phyloP scores from a whole-genome alignment of 2,113 vertebrate species.

The Hippotragus niger region DNA sequence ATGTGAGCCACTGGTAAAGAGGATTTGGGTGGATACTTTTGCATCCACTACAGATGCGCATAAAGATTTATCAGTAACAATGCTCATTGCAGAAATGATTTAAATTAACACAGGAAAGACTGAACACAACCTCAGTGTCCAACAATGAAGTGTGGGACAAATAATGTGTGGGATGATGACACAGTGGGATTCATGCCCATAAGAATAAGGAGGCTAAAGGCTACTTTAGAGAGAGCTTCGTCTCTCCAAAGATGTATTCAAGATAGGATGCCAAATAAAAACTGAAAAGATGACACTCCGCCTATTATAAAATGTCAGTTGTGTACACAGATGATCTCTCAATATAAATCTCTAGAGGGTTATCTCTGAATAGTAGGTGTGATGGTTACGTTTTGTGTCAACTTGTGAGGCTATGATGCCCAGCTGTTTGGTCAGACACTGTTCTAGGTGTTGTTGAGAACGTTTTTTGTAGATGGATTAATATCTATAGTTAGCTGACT shows the following conservation, averaged over 20 bases:
- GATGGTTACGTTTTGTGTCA: background rate
- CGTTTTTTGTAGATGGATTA: background rate
- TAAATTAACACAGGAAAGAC: background rate
- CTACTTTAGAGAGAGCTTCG: background rate
- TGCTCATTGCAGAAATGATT: background rate
- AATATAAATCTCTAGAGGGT: background rate
- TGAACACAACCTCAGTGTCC: background rate
- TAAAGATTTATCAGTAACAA: background rate
- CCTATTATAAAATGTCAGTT: background rate
- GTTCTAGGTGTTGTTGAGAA: background rate
- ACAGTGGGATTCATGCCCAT: background rate
- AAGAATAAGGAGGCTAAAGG: background rate
- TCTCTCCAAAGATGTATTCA: background rate
- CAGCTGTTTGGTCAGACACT: background rate
- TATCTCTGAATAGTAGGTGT: background rate
- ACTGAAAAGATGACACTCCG: background rate
- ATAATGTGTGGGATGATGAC: accelerated
- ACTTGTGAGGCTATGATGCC: background rate
- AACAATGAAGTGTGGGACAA: background rate
- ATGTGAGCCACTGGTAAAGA: background rate
- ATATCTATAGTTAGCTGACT: background rate
- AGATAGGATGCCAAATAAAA: background rate
- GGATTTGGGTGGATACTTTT: background rate
- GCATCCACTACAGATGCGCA: accelerated
- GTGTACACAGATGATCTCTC: background rate